Evolutionary conservation across 1,140 invertebrate genomes (phyloP).

Genomic region (Aculops lycopersici): DNA sequence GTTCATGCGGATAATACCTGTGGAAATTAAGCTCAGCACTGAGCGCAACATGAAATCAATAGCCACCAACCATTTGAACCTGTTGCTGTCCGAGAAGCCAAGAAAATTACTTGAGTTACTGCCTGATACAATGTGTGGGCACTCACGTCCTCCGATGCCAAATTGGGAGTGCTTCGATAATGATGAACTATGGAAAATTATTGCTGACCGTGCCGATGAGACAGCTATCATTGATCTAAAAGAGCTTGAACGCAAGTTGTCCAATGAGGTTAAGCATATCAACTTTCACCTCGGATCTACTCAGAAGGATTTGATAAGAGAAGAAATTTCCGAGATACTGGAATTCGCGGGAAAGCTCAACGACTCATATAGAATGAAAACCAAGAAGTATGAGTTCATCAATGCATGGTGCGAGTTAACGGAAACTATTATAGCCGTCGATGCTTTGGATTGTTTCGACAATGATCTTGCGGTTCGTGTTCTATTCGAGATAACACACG

Average conservation of each 20-base stretch:
- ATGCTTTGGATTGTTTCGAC: conserved; percentile 4
- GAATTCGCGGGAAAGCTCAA: conserved; percentile 6
- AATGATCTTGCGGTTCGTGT: conserved; percentile 1
- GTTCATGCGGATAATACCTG: conserved; percentile 7
- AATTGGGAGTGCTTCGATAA: conserved; percentile 9
- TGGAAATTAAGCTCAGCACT: conserved; percentile 7
- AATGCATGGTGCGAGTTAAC: conserved; percentile 8
- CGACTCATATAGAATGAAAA: conserved; percentile 3
- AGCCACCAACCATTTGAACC: conserved; percentile 4
- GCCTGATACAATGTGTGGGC: conserved; percentile 2
- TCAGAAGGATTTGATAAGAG: conserved; percentile 6
- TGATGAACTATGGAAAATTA: conserved; percentile 9
- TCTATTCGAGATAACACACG: conserved; percentile 6
- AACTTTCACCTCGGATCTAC: conserved; percentile 6
- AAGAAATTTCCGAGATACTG: conserved; percentile 7
- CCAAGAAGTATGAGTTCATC: conserved; percentile 5
- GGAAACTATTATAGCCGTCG: conserved; percentile 5
- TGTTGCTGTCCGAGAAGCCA: conserved; percentile 5
- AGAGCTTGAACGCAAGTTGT: conserved; percentile 7
- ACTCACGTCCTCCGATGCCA: conserved; percentile 4
- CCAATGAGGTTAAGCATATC: conserved; percentile 5
- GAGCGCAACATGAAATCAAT: conserved; percentile 7
- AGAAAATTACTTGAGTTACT: conserved; percentile 4
- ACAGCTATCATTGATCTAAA: conserved; percentile 6
- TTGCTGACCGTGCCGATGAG: background rate